Conservation (phyloP, 2,113 vertebrate species). For the Nymphicus hollandicus region DNA sequence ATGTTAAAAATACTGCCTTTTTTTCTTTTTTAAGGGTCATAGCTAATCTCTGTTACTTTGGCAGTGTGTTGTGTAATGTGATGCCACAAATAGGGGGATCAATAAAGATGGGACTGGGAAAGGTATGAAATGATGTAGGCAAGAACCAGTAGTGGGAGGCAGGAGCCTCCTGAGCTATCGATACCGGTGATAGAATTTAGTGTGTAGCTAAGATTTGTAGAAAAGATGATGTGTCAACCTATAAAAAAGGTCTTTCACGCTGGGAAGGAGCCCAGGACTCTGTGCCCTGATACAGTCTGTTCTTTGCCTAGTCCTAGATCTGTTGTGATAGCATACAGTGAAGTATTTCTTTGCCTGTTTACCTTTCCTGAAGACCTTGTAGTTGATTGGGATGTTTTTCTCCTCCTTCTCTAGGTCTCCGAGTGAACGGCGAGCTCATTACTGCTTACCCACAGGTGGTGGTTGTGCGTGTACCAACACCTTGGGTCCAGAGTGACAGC, state of each 20-base stretch:
- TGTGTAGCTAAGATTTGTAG: neutral
- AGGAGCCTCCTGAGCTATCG: neutral
- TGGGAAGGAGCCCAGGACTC: neutral
- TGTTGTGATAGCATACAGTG: neutral
- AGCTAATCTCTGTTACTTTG: neutral
- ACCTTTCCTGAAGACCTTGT: neutral
- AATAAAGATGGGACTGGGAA: neutral
- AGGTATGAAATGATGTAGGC: neutral
- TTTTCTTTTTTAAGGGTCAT: neutral
- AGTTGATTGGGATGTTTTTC: neutral
- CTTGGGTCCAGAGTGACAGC: constrained; percentile 83
- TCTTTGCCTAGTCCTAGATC: neutral
- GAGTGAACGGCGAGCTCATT: constrained; percentile 79
- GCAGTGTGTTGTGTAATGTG: neutral
- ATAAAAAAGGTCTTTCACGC: neutral
- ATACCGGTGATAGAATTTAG: neutral
- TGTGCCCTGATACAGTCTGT: neutral
- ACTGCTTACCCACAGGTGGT: constrained; percentile 81
- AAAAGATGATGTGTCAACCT: neutral
- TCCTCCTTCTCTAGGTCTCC: constrained; percentile 66
- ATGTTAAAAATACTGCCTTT: neutral
- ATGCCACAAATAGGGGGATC: neutral
- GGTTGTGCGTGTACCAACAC: constrained; percentile 81
- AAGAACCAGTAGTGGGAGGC: neutral
- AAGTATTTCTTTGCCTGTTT: neutral